These are phyloP conservation scores for Sarcophilus harrisii DNA, from an alignment of 2,797 vertebrate species.

Conservation along the genomic window DNA sequence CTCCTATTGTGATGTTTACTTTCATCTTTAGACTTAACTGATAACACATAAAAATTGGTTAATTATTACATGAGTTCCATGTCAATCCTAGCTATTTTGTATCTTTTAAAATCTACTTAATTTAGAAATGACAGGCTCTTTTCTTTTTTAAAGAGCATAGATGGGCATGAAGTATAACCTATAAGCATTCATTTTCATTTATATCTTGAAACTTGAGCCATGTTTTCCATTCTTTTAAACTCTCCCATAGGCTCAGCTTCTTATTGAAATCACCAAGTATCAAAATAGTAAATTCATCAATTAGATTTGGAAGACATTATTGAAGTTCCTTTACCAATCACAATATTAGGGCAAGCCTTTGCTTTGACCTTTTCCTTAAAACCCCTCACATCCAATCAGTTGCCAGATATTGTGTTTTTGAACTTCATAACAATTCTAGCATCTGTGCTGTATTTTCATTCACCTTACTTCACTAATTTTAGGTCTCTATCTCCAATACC, in stretches of 20 bases:
- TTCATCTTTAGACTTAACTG: neutral
- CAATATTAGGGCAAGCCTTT: neutral
- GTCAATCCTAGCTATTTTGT: neutral
- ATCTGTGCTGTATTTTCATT: neutral
- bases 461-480: neutral
- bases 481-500: neutral
- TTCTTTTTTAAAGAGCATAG: neutral
- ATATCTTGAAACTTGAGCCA: neutral
- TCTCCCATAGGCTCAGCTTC: neutral
- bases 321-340: neutral
- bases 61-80: neutral
- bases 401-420: neutral
- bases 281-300: neutral
- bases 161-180: neutral
- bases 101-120: neutral
- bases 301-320: neutral
- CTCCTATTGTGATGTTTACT: neutral
- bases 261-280: neutral
- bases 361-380: neutral
- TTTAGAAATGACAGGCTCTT: neutral
- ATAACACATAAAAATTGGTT: neutral
- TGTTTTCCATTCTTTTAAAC: neutral
- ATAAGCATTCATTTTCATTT: neutral
- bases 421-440: neutral
- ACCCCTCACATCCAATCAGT: neutral